Conservation (phyloP, 2,888 invertebrate genomes). For the Microplitis deprimator region DNA sequence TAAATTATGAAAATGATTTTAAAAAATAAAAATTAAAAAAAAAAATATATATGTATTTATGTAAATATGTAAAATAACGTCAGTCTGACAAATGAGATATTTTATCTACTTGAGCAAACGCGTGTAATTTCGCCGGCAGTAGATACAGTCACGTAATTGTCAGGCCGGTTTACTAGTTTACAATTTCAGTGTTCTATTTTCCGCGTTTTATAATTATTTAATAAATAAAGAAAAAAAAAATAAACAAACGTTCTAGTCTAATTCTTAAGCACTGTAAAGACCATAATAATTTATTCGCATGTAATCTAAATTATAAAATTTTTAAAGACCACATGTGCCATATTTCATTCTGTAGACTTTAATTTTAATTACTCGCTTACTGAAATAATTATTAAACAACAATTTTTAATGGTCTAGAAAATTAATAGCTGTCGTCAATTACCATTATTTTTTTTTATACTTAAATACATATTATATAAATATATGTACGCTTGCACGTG, state of each 20-base stretch:
- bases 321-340: neutral
- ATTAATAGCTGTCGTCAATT: conserved; percentile 5
- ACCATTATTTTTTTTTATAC: too few species aligned
- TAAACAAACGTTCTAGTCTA: neutral
- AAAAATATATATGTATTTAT: neutral
- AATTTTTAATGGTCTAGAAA: conserved; percentile 30
- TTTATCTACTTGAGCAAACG: conserved; percentile 21
- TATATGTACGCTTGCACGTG: neutral
- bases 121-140: conserved; percentile 40
- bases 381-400: conserved; percentile 11
- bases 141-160: conserved; percentile 46
- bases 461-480: neutral
- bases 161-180: conserved; percentile 36
- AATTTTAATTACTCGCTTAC: conserved; percentile 11
- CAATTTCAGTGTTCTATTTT: neutral
- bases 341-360: conserved; percentile 2
- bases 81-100: conserved; percentile 20
- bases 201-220: neutral
- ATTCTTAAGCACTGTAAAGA: neutral
- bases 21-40: neutral
- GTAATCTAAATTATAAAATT: neutral
- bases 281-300: neutral
- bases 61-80: neutral
- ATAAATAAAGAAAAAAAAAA: conserved; percentile 11
- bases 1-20: too few species aligned